These are phyloP conservation scores for Perizoma flavofasciatum DNA, from an alignment of 2,888 invertebrate species.

Conservation along the genomic window DNA sequence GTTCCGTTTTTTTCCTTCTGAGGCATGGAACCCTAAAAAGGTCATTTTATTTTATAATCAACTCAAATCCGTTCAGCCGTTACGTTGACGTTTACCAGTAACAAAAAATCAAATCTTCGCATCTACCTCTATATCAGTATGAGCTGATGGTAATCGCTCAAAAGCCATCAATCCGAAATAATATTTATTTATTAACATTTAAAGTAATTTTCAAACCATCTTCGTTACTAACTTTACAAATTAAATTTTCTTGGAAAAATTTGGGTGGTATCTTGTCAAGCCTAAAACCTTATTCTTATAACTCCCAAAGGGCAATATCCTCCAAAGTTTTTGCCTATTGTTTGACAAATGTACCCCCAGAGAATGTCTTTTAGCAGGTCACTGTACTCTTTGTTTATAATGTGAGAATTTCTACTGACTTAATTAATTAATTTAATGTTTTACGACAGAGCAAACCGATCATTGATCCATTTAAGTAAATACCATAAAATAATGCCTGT, in stretches of 20 bases:
- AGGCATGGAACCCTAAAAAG: no score
- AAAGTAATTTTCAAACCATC: no score
- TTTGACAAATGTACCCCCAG: conserved; percentile 7
- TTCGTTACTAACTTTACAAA: not conserved
- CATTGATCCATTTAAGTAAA: not conserved
- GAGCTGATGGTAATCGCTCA: no score
- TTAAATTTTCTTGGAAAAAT: conserved; percentile 3
- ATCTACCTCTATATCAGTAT: no score
- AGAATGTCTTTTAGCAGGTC: conserved; percentile 14
- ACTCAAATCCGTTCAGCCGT: no score
- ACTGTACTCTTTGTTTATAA: conserved; percentile 19
- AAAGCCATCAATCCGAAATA: no score
- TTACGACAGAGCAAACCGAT: not conserved
- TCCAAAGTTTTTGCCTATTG: conserved; percentile 22
- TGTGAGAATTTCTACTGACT: not conserved
- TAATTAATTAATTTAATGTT: not conserved
- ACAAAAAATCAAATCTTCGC: no score
- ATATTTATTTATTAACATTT: no score
- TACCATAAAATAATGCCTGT: not conserved
- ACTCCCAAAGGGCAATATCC: conserved; percentile 28
- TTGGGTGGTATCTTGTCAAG: conserved; percentile 3
- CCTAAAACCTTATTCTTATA: conserved; percentile 2
- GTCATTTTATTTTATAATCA: no score
- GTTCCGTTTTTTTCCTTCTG: no score
- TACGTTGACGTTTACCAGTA: no score